Conservation (phyloP, 2,113 vertebrate species). For the Benitochromis conjunctus region DNA sequence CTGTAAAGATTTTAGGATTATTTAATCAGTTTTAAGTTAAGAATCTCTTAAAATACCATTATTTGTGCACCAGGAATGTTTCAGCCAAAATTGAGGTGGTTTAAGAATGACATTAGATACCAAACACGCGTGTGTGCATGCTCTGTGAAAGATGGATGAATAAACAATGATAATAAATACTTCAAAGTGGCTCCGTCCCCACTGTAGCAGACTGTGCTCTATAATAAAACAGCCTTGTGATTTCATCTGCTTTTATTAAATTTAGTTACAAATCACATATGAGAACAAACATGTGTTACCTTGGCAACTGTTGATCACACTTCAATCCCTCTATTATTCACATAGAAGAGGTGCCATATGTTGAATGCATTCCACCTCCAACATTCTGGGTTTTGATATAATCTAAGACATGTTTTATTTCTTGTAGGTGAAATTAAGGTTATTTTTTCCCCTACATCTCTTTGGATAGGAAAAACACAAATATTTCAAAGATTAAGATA, state of each 20-base stretch:
- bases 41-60: not conserved
- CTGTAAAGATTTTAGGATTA: not conserved
- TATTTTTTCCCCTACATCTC: accelerated
- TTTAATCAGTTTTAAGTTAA: not conserved
- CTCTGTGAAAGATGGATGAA: not conserved
- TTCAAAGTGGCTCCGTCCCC: slow-evolving; percentile 18
- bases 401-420: not conserved
- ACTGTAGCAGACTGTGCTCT: not conserved
- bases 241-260: slow-evolving; percentile 51
- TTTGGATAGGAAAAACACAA: not conserved
- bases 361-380: not conserved
- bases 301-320: slow-evolving; percentile 62
- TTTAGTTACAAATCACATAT: slow-evolving; percentile 59
- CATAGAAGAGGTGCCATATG: slow-evolving; percentile 3
- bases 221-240: slow-evolving; percentile 20
- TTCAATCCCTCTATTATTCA: slow-evolving; percentile 18
- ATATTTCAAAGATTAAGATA: not conserved
- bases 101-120: not conserved
- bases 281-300: slow-evolving; percentile 51
- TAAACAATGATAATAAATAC: not conserved
- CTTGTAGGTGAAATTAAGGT: not conserved
- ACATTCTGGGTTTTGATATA: not conserved
- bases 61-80: not conserved
- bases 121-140: not conserved
- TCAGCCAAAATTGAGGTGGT: not conserved